A percentile compares a stretch with the other conserved stretches of the same genome.
Evolutionary conservation across 35 echinoderm and acorn worm genomes (phyloP).

Genomic region (Amphiura filiformis): DNA sequence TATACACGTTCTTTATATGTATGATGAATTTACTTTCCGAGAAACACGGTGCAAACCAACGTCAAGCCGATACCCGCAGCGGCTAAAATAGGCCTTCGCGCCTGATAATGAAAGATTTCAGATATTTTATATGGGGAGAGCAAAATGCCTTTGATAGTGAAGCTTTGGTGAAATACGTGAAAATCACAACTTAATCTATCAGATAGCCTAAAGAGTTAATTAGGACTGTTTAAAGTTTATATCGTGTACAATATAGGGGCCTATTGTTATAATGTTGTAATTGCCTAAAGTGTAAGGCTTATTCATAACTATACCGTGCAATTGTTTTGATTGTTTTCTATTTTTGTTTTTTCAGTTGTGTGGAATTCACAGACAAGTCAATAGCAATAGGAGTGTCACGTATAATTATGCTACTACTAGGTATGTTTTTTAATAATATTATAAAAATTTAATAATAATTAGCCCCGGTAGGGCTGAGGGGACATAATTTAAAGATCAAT

Average conservation of each 20-base stretch:
- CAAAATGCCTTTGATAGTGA: neutral
- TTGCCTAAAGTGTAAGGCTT: too few relatives aligned
- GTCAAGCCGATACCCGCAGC: neutral
- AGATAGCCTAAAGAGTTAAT: too few relatives aligned
- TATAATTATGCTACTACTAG: slow-evolving; percentile 23
- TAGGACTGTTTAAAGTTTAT: too few relatives aligned
- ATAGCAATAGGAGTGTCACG: slow-evolving; percentile 21
- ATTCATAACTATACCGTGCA: too few relatives aligned
- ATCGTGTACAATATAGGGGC: too few relatives aligned
- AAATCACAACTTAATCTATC: too few relatives aligned
- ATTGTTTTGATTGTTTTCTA: too few relatives aligned
- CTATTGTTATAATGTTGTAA: too few relatives aligned
- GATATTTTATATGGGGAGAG: neutral
- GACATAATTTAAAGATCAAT: too few relatives aligned
- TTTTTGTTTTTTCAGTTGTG: slow-evolving; percentile 27
- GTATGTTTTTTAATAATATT: slow-evolving; percentile 5
- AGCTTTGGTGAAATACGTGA: neutral
- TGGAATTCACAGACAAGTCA: slow-evolving; percentile 8
- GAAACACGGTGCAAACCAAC: neutral
- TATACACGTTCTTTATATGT: neutral
- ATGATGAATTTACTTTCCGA: neutral
- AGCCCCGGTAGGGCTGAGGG: too few relatives aligned
- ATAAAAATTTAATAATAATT: neutral
- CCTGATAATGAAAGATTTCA: neutral
- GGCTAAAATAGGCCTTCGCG: neutral